phyloP scores from a whole-genome alignment of 2,888 invertebrate genomes.

The Yponomeuta plumbellus region DNA sequence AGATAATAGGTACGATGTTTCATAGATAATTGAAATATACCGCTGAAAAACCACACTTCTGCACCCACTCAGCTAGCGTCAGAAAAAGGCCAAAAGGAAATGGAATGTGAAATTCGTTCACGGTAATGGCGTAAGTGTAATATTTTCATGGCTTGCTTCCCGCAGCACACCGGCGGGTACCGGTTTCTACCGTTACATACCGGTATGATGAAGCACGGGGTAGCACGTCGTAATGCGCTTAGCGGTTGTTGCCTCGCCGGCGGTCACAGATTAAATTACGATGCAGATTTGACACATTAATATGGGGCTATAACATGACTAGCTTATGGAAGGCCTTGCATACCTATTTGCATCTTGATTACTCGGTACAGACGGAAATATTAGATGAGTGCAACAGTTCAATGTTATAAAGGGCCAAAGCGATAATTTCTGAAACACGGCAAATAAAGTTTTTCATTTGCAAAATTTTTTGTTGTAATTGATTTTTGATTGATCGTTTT shows the following conservation, averaged over 20 bases:
- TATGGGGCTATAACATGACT: neutral
- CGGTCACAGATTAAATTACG: constrained; percentile 40
- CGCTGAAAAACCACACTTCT: neutral
- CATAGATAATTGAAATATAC: neutral
- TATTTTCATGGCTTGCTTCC: constrained; percentile 40
- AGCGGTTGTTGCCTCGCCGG: constrained; percentile 38
- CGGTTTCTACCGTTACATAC: neutral
- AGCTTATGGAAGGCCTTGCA: too few species aligned
- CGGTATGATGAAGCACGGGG: constrained; percentile 40
- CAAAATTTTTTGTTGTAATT: too few species aligned
- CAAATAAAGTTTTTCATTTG: too few species aligned
- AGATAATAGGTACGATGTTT: neutral
- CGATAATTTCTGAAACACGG: too few species aligned
- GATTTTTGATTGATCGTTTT: too few species aligned
- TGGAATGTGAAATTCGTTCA: constrained; percentile 31
- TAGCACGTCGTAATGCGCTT: constrained; percentile 64
- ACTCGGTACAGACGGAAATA: too few species aligned
- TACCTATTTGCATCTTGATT: too few species aligned
- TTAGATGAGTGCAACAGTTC: too few species aligned
- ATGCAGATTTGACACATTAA: neutral
- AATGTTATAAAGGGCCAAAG: too few species aligned
- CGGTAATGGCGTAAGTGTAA: constrained; percentile 37
- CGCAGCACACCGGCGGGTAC: constrained; percentile 29
- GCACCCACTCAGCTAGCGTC: constrained; percentile 24
- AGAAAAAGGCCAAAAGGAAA: constrained; percentile 32